Evolutionary conservation across 2,113 vertebrate species (phyloP), one percentile per base, ranked within the genome.

Genomic region (Ascaphus truei): DNA sequence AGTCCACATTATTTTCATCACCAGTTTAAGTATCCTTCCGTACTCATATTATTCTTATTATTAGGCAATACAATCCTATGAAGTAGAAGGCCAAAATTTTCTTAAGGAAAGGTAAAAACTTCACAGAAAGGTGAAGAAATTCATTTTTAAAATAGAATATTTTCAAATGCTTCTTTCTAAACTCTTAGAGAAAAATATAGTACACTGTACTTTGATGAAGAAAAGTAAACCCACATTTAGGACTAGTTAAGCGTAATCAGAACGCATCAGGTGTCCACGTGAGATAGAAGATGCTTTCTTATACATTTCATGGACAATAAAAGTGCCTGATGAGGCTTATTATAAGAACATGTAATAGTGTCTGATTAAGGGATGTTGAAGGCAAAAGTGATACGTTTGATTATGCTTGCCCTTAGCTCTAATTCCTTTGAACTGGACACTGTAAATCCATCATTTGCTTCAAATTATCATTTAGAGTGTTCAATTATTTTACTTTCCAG

Each of bases 321-420:
- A 41, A 39, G 48, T 13, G 62, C 18, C 22, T 65, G 62, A 65
- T 65, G n/a, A n/a, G n/a, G n/a, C n/a, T n/a, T n/a, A n/a, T n/a
- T 65, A 65, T 53, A 31, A 26, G 61, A 25, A 64, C 22, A 51
- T 51, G 61, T n/a, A 23, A 52, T 15, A 11, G 13, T 26, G 47
- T 7, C 33, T 52, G 62, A 65, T 64, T 64, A 37, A 39, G n/a
- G 47, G 41, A 62, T 13, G 23, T 20, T 7, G n/a, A n/a, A n/a
- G n/a, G n/a, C n/a, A n/a, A n/a, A n/a, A n/a, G 12, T 41, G 48
- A 53, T 39, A 34, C 10, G 45, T 16, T 29, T 63, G 47, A 53
- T 65, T 53, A 53, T 26, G 4, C 47, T 1, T 29, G 16, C 48
- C 47, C 31, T 27, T 8, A 26, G 9, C 47, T 36, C n/a, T 29